Conservation (phyloP, 2,113 vertebrate genomes). For the Siphamia tubifer region DNA sequence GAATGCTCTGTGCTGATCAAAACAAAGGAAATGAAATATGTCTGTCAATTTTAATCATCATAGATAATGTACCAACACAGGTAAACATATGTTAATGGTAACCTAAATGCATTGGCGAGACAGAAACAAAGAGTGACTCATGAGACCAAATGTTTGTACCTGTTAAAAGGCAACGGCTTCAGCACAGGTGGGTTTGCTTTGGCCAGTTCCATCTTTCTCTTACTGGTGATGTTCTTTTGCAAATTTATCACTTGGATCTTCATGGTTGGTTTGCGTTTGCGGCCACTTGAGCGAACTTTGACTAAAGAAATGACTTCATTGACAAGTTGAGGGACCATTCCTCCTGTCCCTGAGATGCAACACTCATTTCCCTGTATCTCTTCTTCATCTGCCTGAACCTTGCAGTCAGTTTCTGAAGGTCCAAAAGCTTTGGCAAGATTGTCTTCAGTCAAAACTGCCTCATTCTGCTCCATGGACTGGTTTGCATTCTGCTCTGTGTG, state of each 20-base stretch:
- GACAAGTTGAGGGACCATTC: background rate
- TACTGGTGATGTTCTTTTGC: conserved; percentile 44
- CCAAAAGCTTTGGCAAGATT: background rate
- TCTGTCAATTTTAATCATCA: background rate
- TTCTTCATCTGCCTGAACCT: background rate
- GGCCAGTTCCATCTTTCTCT: background rate
- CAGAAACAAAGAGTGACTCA: background rate
- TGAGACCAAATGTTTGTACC: conserved; percentile 31
- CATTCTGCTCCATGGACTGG: background rate
- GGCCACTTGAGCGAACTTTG: conserved; percentile 63
- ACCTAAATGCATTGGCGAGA: background rate
- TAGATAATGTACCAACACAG: no score
- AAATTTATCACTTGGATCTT: conserved; percentile 65
- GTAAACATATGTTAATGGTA: no score
- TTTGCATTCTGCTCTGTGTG: conserved; percentile 30
- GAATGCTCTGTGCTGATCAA: conserved; percentile 66
- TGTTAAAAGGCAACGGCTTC: conserved; percentile 12
- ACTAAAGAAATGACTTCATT: background rate
- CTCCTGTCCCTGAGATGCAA: background rate
- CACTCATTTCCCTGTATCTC: background rate
- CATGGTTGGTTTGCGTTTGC: conserved; percentile 68
- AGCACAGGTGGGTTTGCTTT: background rate
- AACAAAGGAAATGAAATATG: background rate
- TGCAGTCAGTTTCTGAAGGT: background rate
- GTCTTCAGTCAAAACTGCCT: background rate